Evolutionary conservation across 2,113 vertebrate species (phyloP).

Genomic region (Poecile atricapillus): DNA sequence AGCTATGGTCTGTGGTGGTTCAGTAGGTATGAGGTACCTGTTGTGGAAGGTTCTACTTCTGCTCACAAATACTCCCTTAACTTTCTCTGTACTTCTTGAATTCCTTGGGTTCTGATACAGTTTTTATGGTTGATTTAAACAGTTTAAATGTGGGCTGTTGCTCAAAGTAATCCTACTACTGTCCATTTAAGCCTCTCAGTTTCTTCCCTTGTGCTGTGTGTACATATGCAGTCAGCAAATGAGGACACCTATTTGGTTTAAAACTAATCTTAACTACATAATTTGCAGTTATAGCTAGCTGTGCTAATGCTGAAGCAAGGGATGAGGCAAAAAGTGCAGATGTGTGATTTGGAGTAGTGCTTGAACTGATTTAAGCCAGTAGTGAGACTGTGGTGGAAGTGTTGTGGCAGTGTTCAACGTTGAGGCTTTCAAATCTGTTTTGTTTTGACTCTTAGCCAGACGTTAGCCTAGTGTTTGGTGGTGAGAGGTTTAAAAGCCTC

Average conservation of each 20-base stretch:
- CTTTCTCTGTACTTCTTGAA: neutral
- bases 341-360: neutral
- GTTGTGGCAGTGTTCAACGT: neutral
- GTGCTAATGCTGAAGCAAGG: neutral
- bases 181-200: neutral
- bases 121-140: neutral
- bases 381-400: neutral
- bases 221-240: neutral
- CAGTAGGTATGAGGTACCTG: neutral
- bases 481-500: neutral
- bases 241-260: neutral
- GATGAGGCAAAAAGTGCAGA: neutral
- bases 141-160: neutral
- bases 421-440: neutral
- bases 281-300: neutral
- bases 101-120: neutral
- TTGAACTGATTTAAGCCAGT: neutral
- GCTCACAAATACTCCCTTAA: neutral
- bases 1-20: neutral
- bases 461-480: neutral
- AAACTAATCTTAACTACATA: neutral
- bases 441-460: neutral
- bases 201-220: neutral
- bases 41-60: neutral
- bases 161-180: neutral